Conservation (phyloP, 1,140 invertebrate genomes). For the Lycorma delicatula region DNA sequence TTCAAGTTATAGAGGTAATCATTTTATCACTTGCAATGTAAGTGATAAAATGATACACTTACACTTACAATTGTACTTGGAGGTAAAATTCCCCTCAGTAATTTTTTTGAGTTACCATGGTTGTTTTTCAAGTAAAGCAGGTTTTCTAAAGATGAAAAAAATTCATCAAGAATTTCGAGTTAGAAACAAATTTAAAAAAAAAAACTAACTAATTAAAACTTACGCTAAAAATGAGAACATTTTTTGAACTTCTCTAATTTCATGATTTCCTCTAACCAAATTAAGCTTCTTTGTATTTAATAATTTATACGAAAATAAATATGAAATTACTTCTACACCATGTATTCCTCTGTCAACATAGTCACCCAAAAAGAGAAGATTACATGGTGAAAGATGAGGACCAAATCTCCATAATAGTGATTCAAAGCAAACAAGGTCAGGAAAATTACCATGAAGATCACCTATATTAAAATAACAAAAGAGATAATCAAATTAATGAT, state of each 20-base stretch:
- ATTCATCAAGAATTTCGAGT: no score
- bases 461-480: no score
- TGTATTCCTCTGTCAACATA: conserved; percentile 88
- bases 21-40: no score
- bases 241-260: conserved; percentile 55
- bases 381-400: conserved; percentile 75
- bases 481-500: no score
- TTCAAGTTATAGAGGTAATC: no score
- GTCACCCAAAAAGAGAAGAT: conserved; percentile 91
- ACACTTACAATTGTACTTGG: no score
- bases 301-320: conserved; percentile 86
- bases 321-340: conserved; percentile 74
- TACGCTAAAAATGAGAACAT: conserved; percentile 61
- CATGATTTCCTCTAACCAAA: conserved; percentile 75
- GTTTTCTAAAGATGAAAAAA: no score
- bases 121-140: no score
- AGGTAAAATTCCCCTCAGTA: no score
- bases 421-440: conserved; percentile 51
- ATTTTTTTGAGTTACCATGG: no score
- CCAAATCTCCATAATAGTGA: conserved; percentile 50
- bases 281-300: conserved; percentile 95
- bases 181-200: conserved; percentile 87
- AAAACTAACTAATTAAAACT: conserved; percentile 73
- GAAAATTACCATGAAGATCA: conserved; percentile 53
- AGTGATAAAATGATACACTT: no score